Percentiles rank a stretch among this genome's conserved stretches.
Conservation (phyloP, 2,797 vertebrate genomes). For the Micromesistius poutassou region DNA sequence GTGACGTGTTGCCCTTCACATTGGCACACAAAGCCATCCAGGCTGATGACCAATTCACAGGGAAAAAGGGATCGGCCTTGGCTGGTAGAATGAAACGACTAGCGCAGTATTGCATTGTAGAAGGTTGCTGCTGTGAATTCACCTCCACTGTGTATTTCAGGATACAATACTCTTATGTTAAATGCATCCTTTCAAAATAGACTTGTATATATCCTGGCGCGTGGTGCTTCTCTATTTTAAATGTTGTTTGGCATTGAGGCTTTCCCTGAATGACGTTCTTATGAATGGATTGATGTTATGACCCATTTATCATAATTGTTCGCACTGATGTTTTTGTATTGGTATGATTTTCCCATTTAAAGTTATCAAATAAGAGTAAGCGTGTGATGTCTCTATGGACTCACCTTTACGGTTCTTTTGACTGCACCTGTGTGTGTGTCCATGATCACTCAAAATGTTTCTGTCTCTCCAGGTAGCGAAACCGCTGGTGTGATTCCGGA, state of each 20-base stretch:
- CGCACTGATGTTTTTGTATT: too few species aligned
- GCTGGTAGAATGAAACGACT: background rate
- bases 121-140: background rate
- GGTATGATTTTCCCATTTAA: too few species aligned
- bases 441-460: conserved; percentile 25
- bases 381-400: background rate
- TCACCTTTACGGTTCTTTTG: background rate
- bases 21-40: background rate
- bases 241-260: too few species aligned
- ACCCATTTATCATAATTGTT: too few species aligned
- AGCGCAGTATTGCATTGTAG: background rate
- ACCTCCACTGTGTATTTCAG: background rate
- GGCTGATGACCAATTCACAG: conserved; percentile 1
- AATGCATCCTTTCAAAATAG: too few species aligned
- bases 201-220: too few species aligned
- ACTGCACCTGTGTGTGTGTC: conserved; percentile 25
- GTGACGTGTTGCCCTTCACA: background rate
- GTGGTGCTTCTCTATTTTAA: too few species aligned
- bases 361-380: too few species aligned
- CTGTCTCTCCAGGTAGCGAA: conserved; percentile 57
- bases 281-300: too few species aligned
- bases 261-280: too few species aligned
- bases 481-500: conserved; percentile 37
- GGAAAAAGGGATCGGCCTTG: background rate
- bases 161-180: background rate